Evolutionary conservation across 2,888 invertebrate genomes (phyloP), one percentile per base, ranked within the genome.

Genomic region (Alloplasta piceator): DNA sequence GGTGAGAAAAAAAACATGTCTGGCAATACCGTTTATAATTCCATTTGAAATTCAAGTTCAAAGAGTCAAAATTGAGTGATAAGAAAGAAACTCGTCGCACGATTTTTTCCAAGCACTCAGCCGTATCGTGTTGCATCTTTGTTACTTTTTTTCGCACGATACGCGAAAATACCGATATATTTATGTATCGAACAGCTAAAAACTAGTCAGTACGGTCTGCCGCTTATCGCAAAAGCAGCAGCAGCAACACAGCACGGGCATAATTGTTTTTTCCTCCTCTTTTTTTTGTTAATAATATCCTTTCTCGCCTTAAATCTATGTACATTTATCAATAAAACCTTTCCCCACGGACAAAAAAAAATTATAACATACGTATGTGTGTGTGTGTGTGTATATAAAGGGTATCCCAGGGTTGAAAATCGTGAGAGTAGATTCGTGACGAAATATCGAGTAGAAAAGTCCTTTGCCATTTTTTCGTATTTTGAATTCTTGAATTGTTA

Each of bases 141-240:
- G 12, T 52, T 52, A 26, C 1, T 3, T 1, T 52, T 60, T 52
- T 50, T 6, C 41, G 46, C 61, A 63, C 50, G 61, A 56, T 66
- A 41, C 16, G 9, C 41, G 61, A 39, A 39, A 10, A 64, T 56
- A 16, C 36, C 10, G 38, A 60, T 46, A 55, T 55, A 36, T 39
- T n/a, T 60, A 60, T 60, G 39, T 16, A 67, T 55, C 55, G 77
- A 71, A 78, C 56, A 81, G 70, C 74, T 81, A 81, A 81, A 75
- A 81, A 78, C 78, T 81, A 81, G 81, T 81, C 81, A 81, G 81
- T 81, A 81, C 81, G 66, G 60, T 78, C 71, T 78, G 81, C 74
- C 70, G 71, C 78, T 60, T 63, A 6, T 60, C 55, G 66, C 68
- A 78, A 52, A 58, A 73, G 71, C 64, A 26, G 26, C 70, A 76